Evolutionary conservation across 2,888 invertebrate species (phyloP).

Genomic region (Colostygia pectinataria): DNA sequence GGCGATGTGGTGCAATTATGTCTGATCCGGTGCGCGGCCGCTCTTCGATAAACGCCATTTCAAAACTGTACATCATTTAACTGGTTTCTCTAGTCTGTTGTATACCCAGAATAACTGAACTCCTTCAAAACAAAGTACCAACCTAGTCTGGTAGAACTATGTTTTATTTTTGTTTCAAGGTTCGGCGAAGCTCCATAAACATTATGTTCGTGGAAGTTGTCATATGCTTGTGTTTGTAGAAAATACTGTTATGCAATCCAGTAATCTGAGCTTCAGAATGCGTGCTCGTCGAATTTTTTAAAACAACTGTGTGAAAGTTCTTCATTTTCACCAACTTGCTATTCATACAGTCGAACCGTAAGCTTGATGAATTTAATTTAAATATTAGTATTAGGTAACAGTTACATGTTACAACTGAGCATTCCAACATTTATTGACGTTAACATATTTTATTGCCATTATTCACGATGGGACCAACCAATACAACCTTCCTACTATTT

Average conservation of each 20-base stretch:
- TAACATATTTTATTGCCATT: slow-evolving; percentile 19
- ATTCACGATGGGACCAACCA: slow-evolving; percentile 14
- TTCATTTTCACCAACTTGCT: slow-evolving; percentile 42
- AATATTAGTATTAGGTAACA: slow-evolving; percentile 21
- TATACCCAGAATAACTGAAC: not conserved
- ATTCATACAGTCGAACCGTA: slow-evolving; percentile 28
- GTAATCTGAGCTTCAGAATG: slow-evolving; percentile 32
- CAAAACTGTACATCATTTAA: slow-evolving; percentile 36
- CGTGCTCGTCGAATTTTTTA: slow-evolving; percentile 36
- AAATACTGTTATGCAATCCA: slow-evolving; percentile 31
- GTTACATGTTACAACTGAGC: slow-evolving; percentile 14
- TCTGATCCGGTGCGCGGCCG: slow-evolving; percentile 43
- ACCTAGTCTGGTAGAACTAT: not conserved
- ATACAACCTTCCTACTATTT: slow-evolving; percentile 10
- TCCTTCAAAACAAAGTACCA: not conserved
- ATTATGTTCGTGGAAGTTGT: slow-evolving; percentile 12
- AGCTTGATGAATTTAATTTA: slow-evolving; percentile 30
- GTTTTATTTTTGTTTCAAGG: slow-evolving; percentile 4
- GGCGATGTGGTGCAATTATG: slow-evolving; percentile 53
- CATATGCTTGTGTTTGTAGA: slow-evolving; percentile 26
- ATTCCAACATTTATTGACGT: slow-evolving; percentile 11
- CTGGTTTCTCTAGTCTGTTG: slow-evolving; percentile 1
- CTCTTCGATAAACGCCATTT: slow-evolving; percentile 40
- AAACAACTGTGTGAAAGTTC: slow-evolving; percentile 48
- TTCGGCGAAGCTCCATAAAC: not conserved